Percentiles rank a stretch among this genome's conserved stretches.
These are phyloP conservation scores for Characodon lateralis DNA, from an alignment of 2,797 vertebrate species.

Conservation along the genomic window DNA sequence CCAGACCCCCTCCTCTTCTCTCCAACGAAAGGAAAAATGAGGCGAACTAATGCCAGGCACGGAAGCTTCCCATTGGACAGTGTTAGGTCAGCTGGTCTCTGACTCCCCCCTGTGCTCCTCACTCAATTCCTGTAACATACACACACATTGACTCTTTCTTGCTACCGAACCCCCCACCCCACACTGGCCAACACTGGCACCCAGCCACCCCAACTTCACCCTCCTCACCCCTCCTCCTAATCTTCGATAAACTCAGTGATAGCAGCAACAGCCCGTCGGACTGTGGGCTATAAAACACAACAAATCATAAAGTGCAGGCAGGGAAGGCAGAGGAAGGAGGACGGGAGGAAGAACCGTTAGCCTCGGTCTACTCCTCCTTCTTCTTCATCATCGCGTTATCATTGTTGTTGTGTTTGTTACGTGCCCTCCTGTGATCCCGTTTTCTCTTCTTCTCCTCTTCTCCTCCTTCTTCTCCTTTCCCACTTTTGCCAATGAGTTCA, in stretches of 20 bases:
- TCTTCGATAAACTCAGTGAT: slow-evolving; percentile 98
- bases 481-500: slow-evolving; percentile 90
- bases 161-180: background rate
- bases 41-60: slow-evolving; percentile 82
- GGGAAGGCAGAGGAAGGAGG: slow-evolving; percentile 83
- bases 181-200: slow-evolving; percentile 57
- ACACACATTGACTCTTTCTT: slow-evolving; percentile 20
- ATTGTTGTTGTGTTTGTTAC: slow-evolving; percentile 70
- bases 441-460: slow-evolving; percentile 37
- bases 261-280: slow-evolving; percentile 93
- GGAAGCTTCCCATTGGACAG: slow-evolving; percentile 92
- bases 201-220: slow-evolving; percentile 50
- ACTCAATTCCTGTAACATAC: slow-evolving; percentile 65
- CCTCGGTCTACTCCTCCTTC: slow-evolving; percentile 68
- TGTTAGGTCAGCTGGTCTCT: slow-evolving; percentile 93
- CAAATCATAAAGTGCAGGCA: slow-evolving; percentile 95
- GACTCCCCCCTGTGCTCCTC: slow-evolving; percentile 59
- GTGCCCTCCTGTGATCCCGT: slow-evolving; percentile 61
- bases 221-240: slow-evolving; percentile 88
- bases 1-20: slow-evolving; percentile 74
- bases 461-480: slow-evolving; percentile 43
- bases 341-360: slow-evolving; percentile 76
- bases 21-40: slow-evolving; percentile 51
- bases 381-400: slow-evolving; percentile 49
- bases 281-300: slow-evolving; percentile 95